phyloP scores from a whole-genome alignment of 2,113 vertebrate genomes.

The Anoura caudifer region DNA sequence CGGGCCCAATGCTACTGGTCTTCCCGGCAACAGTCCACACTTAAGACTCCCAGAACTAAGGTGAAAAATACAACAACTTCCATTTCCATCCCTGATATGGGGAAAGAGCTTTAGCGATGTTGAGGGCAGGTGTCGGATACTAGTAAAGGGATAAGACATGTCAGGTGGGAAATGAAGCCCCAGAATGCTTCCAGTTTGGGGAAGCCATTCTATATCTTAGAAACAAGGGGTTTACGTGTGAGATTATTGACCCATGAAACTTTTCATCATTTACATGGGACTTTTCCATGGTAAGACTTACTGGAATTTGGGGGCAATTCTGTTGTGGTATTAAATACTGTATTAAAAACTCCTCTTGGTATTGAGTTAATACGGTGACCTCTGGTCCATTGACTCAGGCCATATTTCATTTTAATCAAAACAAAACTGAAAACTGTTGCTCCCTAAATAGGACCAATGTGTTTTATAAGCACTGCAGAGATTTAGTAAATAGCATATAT shows the following conservation, averaged over 20 bases:
- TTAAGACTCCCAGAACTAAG: background rate
- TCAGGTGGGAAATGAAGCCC: background rate
- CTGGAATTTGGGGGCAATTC: background rate
- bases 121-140: background rate
- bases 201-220: background rate
- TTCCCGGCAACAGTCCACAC: background rate
- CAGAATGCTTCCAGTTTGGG: background rate
- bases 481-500: background rate
- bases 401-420: conserved; percentile 29
- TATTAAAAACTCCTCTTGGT: background rate
- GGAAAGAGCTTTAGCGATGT: background rate
- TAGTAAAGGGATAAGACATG: background rate
- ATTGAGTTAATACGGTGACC: background rate
- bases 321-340: background rate
- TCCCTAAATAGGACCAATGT: background rate
- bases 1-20: background rate
- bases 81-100: background rate
- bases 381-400: background rate
- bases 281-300: background rate
- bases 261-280: conserved; percentile 7
- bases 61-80: background rate
- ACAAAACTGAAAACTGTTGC: conserved; percentile 25
- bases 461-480: background rate
- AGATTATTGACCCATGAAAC: background rate
- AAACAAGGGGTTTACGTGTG: background rate